Evolutionary conservation across 2,113 vertebrate species (phyloP).

Genomic region (Mandrillus leucophaeus): DNA sequence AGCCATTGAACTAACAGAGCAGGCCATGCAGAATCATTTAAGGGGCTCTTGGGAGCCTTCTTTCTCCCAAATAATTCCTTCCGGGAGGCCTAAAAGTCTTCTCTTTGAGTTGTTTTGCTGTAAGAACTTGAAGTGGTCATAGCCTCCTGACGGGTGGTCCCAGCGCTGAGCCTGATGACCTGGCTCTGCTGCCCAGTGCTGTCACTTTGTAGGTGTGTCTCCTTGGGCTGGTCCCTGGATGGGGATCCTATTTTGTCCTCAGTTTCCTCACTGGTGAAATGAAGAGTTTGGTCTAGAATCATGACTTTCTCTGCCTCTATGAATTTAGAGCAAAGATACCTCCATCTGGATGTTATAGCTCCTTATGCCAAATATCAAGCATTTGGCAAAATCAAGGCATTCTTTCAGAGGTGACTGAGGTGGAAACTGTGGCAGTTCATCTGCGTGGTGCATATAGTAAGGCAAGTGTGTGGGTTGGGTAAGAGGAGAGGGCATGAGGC

Average conservation of each 20-base stretch:
- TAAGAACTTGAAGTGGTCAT: not conserved
- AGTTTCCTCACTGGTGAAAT: not conserved
- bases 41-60: not conserved
- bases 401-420: not conserved
- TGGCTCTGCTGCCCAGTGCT: rapidly evolving
- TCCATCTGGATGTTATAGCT: not conserved
- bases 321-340: not conserved
- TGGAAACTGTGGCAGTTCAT: not conserved
- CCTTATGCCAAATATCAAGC: not conserved
- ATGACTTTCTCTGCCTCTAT: not conserved
- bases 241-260: not conserved
- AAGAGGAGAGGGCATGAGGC: not conserved
- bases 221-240: not conserved
- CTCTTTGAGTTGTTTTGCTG: not conserved
- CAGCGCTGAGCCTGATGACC: not conserved
- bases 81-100: not conserved
- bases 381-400: not conserved
- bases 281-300: not conserved
- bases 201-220: not conserved
- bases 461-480: not conserved
- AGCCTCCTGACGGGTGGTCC: not conserved
- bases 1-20: not conserved
- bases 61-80: not conserved
- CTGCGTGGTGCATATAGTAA: not conserved
- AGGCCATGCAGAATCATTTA: not conserved